Base-by-base conservation (phyloP, 2,888 invertebrate genomes). In the Sphaeridia pumilis region DNA sequence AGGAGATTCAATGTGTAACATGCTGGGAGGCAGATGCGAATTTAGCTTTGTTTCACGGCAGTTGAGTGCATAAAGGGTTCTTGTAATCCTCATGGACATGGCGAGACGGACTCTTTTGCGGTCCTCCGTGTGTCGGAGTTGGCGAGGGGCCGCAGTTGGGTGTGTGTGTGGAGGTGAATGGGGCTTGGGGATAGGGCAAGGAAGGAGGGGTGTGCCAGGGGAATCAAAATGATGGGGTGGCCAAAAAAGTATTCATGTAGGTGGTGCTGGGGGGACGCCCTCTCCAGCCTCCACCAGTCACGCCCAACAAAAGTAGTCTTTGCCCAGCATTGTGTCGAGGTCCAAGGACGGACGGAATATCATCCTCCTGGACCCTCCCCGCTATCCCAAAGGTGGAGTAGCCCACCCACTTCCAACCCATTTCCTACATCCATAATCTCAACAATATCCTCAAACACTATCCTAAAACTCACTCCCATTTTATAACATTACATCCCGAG, bases 351-450 rank as follows among this genome's bases (percentile, higher is more conserved):
- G 52, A 51, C 55, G 57, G 58, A 59, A 59, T 58, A 60, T 59
- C 59, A 59, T 59, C 58, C 56, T 58, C 57, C 59, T 56, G 60
- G 60, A 59, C 60, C 61, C 58, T 54, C 61, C 64, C 61, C 54
- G 57, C 64, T 59, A 61, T 64, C 64, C 60, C 58, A 60, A 61
- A 61, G 63, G 63, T 60, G 61, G 63, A 61, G 59, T 58, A 55
- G 57, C 60, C 60, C 60, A 58, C 64, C 64, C 64, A 61, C 61
- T 59, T 52, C 43, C 48, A 61, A 56, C 64, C 64, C 64, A 64
- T 58, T 63, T 61, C 61, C 63, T 61, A 57, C 52, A 57, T 58
- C 59, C 58, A 17, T 38, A 36, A 21, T 47, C n/a, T 47, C 20
- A 46, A 21, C 46, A 28, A 41, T 49, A 34, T 49, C 45, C 36